Percentiles rank a stretch among this genome's conserved stretches.
Conservation (phyloP, 2,797 vertebrate genomes). For the Notoglanidium macrostoma region DNA sequence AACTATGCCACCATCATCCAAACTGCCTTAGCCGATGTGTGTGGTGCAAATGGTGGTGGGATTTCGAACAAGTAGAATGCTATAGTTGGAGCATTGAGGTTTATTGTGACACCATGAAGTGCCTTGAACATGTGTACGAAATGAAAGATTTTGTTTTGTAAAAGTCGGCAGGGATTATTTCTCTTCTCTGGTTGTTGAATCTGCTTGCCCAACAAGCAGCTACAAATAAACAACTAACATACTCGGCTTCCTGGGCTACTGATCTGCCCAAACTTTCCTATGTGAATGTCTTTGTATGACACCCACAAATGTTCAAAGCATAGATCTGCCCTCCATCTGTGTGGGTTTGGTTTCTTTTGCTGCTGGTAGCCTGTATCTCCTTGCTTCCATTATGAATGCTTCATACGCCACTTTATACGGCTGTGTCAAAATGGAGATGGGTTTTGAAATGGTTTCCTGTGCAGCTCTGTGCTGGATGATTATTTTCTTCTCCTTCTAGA, state of each 20-base stretch:
- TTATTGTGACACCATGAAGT: not conserved
- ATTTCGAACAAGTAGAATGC: not conserved
- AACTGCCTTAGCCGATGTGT: not conserved
- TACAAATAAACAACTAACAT: not conserved
- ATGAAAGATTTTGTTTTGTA: not conserved
- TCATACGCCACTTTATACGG: not conserved
- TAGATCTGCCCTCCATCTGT: not conserved
- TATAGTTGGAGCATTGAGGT: not conserved
- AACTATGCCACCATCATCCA: not conserved
- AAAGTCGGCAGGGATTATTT: not conserved
- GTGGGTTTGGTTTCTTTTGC: conserved; percentile 2
- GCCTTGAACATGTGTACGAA: not conserved
- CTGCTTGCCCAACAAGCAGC: not conserved
- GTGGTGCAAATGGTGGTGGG: not conserved
- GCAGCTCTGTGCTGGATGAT: not conserved
- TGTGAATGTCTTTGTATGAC: not conserved
- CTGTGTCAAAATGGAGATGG: not conserved
- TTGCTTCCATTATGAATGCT: not conserved
- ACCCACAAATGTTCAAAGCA: not conserved
- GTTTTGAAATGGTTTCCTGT: conserved; percentile 22
- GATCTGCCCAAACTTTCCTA: not conserved
- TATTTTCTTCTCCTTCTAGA: not conserved
- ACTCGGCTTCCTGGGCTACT: not conserved
- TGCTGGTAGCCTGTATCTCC: not conserved
- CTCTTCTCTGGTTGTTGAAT: not conserved